These are phyloP conservation scores for Eublepharis macularius DNA, from an alignment of 2,113 vertebrate genomes.

Conservation along the genomic window DNA sequence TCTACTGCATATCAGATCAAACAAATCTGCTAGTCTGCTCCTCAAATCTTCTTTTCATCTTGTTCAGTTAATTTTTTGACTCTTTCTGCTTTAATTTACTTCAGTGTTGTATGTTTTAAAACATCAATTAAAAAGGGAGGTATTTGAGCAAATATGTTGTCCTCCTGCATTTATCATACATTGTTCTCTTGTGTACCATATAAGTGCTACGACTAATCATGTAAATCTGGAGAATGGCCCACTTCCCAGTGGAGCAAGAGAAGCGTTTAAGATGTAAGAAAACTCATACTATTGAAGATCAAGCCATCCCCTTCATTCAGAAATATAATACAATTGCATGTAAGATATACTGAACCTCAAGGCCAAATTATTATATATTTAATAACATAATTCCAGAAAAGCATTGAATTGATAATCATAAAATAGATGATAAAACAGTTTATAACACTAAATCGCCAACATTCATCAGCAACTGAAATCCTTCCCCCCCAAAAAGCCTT, in stretches of 20 bases:
- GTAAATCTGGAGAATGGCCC: no score
- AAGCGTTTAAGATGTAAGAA: not conserved
- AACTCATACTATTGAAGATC: not conserved
- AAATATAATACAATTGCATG: not conserved
- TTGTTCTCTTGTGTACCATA: no score
- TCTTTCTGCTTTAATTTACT: no score
- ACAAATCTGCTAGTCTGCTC: no score
- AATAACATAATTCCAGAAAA: not conserved
- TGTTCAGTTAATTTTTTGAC: no score
- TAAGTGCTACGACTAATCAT: no score
- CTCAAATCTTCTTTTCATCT: no score
- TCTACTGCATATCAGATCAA: no score
- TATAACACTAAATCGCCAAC: not conserved
- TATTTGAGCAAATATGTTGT: no score
- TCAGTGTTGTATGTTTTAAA: no score
- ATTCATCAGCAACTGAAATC: not conserved
- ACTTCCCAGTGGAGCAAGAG: not conserved
- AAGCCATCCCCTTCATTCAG: not conserved
- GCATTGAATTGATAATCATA: not conserved
- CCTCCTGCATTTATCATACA: no score
- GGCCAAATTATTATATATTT: not conserved
- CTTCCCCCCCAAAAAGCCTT: not conserved
- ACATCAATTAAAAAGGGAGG: not conserved
- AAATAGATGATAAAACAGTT: not conserved
- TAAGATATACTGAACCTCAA: not conserved